These are phyloP conservation scores for Barnardius zonarius DNA, from an alignment of 2,113 vertebrate species.

Conservation along the genomic window DNA sequence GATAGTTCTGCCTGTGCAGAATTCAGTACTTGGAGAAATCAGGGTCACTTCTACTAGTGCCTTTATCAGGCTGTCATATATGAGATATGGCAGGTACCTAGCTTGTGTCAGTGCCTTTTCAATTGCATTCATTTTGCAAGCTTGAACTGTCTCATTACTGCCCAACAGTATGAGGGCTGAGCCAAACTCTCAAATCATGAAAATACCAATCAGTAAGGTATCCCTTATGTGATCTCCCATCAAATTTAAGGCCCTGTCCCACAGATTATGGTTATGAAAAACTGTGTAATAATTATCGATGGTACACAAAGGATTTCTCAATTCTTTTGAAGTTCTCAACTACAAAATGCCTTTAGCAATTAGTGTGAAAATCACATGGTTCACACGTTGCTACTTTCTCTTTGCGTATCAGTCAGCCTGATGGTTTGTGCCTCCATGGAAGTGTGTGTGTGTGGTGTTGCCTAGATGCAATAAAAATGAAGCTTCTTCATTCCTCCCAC, in stretches of 20 bases:
- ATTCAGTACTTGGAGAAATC: background rate
- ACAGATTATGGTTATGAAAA: background rate
- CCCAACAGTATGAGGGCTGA: background rate
- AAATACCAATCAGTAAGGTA: background rate
- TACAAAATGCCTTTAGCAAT: conserved; percentile 15
- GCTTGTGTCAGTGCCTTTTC: background rate
- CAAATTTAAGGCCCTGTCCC: background rate
- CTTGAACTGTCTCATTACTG: background rate
- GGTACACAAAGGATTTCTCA: background rate
- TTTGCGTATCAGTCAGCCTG: conserved; percentile 1
- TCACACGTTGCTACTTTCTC: background rate
- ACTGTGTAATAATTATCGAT: background rate
- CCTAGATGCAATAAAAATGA: background rate
- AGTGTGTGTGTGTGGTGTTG: background rate
- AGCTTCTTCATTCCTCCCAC: background rate
- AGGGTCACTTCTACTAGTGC: background rate
- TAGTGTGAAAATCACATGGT: background rate
- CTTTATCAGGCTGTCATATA: background rate
- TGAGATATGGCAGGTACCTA: background rate
- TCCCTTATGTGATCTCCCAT: background rate
- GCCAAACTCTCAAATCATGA: background rate
- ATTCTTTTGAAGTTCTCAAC: background rate
- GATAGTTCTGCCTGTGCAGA: background rate
- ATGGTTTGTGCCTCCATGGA: background rate
- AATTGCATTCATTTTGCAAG: background rate